Percentiles rank a stretch among this genome's conserved stretches.
phyloP scores from a whole-genome alignment of 2,113 vertebrate species.

The Lepidothrix coronata region DNA sequence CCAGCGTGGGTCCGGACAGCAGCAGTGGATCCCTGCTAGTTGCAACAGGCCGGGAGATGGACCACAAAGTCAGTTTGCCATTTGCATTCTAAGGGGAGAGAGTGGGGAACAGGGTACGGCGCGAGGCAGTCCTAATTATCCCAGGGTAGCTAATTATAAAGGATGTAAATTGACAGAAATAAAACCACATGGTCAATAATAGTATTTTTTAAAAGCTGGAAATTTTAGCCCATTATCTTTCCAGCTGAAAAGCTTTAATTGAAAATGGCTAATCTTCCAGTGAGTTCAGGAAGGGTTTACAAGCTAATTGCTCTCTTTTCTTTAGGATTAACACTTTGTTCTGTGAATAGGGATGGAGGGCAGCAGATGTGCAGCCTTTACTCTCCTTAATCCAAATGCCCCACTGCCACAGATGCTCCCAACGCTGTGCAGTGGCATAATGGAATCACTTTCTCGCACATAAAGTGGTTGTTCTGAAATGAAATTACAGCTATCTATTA shows the following conservation, averaged over 20 bases:
- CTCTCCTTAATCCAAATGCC: slow-evolving; percentile 33
- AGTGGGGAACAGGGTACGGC: not conserved
- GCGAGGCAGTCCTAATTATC: not conserved
- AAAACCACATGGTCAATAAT: slow-evolving; percentile 47
- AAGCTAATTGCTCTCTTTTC: slow-evolving; percentile 62
- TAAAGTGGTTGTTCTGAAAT: slow-evolving; percentile 4
- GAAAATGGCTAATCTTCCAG: slow-evolving; percentile 69
- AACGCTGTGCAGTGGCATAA: not conserved
- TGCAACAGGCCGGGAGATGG: not conserved
- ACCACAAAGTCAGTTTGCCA: not conserved
- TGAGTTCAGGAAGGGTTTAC: slow-evolving; percentile 58
- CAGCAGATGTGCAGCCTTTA: slow-evolving; percentile 47
- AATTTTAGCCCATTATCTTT: slow-evolving; percentile 58
- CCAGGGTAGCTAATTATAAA: slow-evolving; percentile 37
- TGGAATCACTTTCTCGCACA: not conserved
- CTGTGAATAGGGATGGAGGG: slow-evolving; percentile 27
- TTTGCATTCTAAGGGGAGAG: not conserved
- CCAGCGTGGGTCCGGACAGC: fast-evolving
- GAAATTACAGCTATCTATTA: slow-evolving; percentile 46
- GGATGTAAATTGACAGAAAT: slow-evolving; percentile 30
- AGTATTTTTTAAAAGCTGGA: slow-evolving; percentile 43
- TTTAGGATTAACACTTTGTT: slow-evolving; percentile 49
- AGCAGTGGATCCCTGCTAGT: not conserved
- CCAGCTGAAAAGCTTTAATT: slow-evolving; percentile 67
- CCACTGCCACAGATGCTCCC: slow-evolving; percentile 33